These are phyloP conservation scores for Trichacis sp. DNA, from an alignment of 2,888 invertebrate genomes.

Conservation along the genomic window DNA sequence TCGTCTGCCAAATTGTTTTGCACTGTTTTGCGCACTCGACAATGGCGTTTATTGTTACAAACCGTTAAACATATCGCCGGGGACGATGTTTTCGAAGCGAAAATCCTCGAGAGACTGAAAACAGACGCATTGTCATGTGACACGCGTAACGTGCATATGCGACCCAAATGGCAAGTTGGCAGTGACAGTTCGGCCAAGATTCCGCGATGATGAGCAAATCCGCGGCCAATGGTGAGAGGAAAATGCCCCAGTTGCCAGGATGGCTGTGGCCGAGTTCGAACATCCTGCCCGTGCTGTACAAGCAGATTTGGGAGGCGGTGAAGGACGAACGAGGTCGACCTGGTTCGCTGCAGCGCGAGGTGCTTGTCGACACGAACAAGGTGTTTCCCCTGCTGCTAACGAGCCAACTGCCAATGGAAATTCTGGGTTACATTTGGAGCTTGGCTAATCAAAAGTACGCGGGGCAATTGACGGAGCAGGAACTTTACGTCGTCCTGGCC, in stretches of 20 bases:
- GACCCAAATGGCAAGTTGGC: too few species aligned
- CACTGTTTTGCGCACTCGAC: too few species aligned
- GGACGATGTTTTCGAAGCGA: too few species aligned
- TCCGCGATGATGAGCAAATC: conserved; percentile 51
- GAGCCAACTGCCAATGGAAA: conserved; percentile 69
- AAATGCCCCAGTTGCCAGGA: conserved; percentile 62
- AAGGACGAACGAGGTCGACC: conserved; percentile 58
- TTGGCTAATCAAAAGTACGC: conserved; percentile 69
- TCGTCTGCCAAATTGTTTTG: conserved; percentile 8
- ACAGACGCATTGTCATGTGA: not conserved
- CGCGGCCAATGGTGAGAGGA: conserved; percentile 52
- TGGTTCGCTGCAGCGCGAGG: conserved; percentile 51
- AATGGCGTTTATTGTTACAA: not conserved
- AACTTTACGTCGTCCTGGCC: conserved; percentile 69
- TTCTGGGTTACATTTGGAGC: conserved; percentile 70
- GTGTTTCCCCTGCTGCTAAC: conserved; percentile 69
- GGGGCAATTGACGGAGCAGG: conserved; percentile 69
- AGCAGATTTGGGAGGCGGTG: conserved; percentile 68
- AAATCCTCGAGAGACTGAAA: not conserved
- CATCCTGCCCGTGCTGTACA: conserved; percentile 66
- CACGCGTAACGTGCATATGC: not conserved
- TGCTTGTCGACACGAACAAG: conserved; percentile 66
- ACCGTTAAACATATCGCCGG: not conserved
- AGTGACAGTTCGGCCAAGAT: not conserved
- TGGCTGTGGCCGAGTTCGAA: conserved; percentile 68